phyloP scores from a whole-genome alignment of 2,888 invertebrate species.

The Limnephilus auricula region DNA sequence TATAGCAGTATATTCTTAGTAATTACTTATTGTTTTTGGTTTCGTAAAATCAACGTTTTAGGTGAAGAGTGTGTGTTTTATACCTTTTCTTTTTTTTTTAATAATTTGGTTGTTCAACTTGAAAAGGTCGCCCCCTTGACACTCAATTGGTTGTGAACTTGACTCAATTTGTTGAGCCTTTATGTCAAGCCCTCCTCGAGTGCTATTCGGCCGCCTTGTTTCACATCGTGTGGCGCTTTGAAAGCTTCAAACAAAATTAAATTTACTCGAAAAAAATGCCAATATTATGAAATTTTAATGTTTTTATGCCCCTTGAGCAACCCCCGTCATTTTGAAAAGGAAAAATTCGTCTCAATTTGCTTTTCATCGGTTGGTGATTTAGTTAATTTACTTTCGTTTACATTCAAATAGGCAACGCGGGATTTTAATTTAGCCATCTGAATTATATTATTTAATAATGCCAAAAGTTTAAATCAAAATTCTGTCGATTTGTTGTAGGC shows the following conservation, averaged over 20 bases:
- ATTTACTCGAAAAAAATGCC: neutral
- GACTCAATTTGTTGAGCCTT: slow-evolving; percentile 14
- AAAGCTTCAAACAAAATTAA: slow-evolving; percentile 9
- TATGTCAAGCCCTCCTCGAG: slow-evolving; percentile 16
- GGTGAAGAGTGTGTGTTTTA: neutral
- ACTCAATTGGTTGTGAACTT: slow-evolving; percentile 26
- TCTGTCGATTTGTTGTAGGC: neutral
- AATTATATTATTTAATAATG: neutral
- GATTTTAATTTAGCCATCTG: neutral
- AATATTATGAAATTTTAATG: neutral
- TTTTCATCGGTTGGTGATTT: neutral
- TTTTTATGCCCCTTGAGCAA: neutral
- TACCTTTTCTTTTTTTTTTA: neutral
- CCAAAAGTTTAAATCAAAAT: neutral
- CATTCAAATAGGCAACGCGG: neutral
- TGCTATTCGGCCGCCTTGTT: neutral
- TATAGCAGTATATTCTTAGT: too few relatives aligned
- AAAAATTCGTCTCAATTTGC: neutral
- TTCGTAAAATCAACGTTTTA: neutral
- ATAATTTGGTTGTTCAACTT: neutral
- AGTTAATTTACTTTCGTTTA: neutral
- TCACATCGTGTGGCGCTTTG: neutral
- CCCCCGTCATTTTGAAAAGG: neutral
- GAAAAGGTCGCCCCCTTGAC: neutral
- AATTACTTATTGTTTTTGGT: too few relatives aligned